These are phyloP conservation scores for Spilogale gracilis DNA, from an alignment of 2,113 vertebrate genomes.

Conservation along the genomic window DNA sequence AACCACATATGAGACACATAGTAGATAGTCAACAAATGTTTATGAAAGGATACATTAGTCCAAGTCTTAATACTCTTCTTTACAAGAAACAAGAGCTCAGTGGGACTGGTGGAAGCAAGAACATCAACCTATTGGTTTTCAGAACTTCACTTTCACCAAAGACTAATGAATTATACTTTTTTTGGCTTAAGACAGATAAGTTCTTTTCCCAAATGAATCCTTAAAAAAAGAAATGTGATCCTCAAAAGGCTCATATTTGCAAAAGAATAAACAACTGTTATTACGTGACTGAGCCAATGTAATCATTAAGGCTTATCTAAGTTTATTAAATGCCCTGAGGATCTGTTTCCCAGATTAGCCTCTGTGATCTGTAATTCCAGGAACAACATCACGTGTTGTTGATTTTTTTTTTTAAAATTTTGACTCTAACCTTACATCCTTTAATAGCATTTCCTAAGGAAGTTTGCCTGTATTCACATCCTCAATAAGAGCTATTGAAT, in stretches of 20 bases:
- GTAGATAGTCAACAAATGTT: background rate
- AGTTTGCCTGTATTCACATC: slow-evolving; percentile 28
- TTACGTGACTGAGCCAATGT: slow-evolving; percentile 56
- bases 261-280: slow-evolving; percentile 47
- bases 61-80: background rate
- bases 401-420: background rate
- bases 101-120: background rate
- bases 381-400: slow-evolving; percentile 58
- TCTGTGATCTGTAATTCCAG: slow-evolving; percentile 73
- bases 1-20: background rate
- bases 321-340: slow-evolving; percentile 64
- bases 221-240: slow-evolving; percentile 55
- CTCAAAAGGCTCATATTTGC: slow-evolving; percentile 57
- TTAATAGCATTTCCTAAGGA: slow-evolving; percentile 69
- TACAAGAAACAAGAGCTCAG: slow-evolving; percentile 22
- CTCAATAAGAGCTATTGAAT: background rate
- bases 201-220: slow-evolving; percentile 50
- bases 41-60: background rate
- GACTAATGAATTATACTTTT: background rate
- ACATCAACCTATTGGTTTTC: background rate
- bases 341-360: slow-evolving; percentile 66
- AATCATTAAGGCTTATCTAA: slow-evolving; percentile 64
- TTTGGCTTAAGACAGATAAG: background rate
- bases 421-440: slow-evolving; percentile 57
- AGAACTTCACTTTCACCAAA: background rate